Conservation (phyloP, 1,140 invertebrate genomes). For the Cotesia vestalis region DNA sequence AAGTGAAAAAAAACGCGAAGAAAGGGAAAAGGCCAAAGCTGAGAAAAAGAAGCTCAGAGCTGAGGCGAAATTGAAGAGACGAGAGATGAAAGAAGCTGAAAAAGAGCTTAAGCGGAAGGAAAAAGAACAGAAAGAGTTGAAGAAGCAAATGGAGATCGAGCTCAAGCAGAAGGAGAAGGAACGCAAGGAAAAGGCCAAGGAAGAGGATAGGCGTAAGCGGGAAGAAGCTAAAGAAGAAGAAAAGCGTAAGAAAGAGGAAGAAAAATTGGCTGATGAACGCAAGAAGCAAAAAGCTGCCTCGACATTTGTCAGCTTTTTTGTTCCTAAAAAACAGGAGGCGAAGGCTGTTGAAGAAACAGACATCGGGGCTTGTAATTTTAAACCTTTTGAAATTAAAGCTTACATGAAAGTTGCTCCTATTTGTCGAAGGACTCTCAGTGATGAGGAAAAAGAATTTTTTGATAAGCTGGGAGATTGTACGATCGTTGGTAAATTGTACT, state of each 20-base stretch:
- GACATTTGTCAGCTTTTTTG: conserved; percentile 83
- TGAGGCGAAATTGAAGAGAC: conserved; percentile 52
- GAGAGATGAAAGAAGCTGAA: conserved; percentile 62
- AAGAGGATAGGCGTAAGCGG: conserved; percentile 63
- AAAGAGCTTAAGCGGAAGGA: conserved; percentile 62
- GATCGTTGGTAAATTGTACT: conserved; percentile 64
- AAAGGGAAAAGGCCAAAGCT: conserved; percentile 66
- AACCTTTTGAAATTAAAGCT: conserved; percentile 81
- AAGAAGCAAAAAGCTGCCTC: conserved; percentile 78
- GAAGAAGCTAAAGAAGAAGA: conserved; percentile 72
- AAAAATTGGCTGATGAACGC: conserved; percentile 72
- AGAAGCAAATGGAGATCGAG: conserved; percentile 63
- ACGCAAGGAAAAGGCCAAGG: conserved; percentile 49
- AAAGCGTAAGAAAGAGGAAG: conserved; percentile 68
- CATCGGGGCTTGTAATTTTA: conserved; percentile 62
- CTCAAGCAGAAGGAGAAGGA: conserved; percentile 60
- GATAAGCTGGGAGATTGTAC: conserved; percentile 61
- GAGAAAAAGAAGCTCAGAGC: conserved; percentile 67
- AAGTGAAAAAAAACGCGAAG: conserved; percentile 66
- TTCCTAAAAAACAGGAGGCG: conserved; percentile 70
- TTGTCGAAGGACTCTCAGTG: conserved; percentile 64
- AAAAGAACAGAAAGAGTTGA: conserved; percentile 63
- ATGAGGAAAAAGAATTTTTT: conserved; percentile 65
- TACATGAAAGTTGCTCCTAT: conserved; percentile 87
- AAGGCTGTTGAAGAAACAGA: conserved; percentile 54